Base-by-base conservation (phyloP, 2,113 vertebrate species). In the Limanda limanda region DNA sequence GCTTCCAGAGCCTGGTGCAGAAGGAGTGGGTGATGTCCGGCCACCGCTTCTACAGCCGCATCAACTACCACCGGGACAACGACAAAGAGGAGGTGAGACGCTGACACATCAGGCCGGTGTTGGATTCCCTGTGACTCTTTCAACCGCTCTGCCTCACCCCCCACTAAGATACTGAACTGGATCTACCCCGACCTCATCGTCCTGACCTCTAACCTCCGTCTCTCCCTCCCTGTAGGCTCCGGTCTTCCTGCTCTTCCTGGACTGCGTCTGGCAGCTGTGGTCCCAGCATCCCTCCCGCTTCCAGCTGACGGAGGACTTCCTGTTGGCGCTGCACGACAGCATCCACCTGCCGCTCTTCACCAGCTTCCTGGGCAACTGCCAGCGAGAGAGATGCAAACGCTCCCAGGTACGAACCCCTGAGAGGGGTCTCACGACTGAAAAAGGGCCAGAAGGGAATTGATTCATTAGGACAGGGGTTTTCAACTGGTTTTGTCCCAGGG, bases 1-100 rank as follows among this genome's bases (percentile, higher is more conserved):
- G 97, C 18, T 97, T 99, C 93, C 97, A 99, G 91, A 90, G 95
- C 83, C 88, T 99, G 91, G 88, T 99, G 51, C 98, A 99, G 94
- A 93, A 96, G 77, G 97, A 99, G 74, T 99, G 98, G 98, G 95
- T 98, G 80, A 95, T 93, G 24, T 94, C 95, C 0, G 98, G 97
- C 2, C 97, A 98, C 70, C 95, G 96, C 57, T 99, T 98, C 91
- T 93, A 94, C 10, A 95, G 69, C 40, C 95, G 98, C 13, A 81
- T 95, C 57, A 95, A 96, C 87, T 93, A 95, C 13, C 73, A 90
- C 66, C 82, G 83, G 0, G 91, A 95, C 83, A 92, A 67, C 2
- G 94, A 96, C 60, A 93, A 94, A 20, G 95, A 96, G 31, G 96
- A 97, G 94, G 96, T 96, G 68, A 88, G 88, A 7, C 20, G 4